Conservation (phyloP, 2,797 vertebrate genomes). For the Pelodytes ibericus region DNA sequence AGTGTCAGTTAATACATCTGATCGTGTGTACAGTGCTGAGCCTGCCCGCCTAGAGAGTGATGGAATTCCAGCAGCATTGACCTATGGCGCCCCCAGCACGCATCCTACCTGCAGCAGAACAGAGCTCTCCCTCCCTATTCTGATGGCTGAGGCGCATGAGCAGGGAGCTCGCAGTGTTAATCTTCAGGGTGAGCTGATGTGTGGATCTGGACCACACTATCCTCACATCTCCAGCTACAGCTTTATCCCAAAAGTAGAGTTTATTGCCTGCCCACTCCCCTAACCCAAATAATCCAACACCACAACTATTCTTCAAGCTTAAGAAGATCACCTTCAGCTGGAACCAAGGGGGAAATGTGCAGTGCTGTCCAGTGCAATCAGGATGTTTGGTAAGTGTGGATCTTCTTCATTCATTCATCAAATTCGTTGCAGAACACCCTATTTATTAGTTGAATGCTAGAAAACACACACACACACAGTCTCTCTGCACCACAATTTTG, state of each 20-base stretch:
- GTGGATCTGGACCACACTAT: not conserved
- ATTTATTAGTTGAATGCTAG: no score
- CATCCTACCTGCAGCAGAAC: slow-evolving; percentile 19
- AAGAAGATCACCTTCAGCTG: not conserved
- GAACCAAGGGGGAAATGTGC: not conserved
- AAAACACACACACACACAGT: no score
- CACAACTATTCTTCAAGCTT: not conserved
- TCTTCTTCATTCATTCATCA: not conserved
- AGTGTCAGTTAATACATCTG: no score
- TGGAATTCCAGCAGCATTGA: not conserved
- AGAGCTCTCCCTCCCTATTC: slow-evolving; percentile 11
- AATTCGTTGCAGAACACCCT: not conserved
- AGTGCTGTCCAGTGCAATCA: not conserved
- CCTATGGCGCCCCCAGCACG: not conserved
- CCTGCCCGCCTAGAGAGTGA: no score
- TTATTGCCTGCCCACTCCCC: not conserved
- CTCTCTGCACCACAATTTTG: no score
- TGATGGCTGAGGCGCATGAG: slow-evolving; percentile 18
- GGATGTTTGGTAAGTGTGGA: slow-evolving; percentile 25
- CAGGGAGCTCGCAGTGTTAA: not conserved
- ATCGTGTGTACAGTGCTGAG: no score
- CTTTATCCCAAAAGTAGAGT: not conserved
- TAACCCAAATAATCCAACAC: not conserved
- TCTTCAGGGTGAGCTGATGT: slow-evolving; percentile 18
- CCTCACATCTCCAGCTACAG: slow-evolving; percentile 3